A percentile compares a stretch with the other conserved stretches of the same genome.
Conservation (phyloP, 2,888 invertebrate species). For the Cylloceria caligata region DNA sequence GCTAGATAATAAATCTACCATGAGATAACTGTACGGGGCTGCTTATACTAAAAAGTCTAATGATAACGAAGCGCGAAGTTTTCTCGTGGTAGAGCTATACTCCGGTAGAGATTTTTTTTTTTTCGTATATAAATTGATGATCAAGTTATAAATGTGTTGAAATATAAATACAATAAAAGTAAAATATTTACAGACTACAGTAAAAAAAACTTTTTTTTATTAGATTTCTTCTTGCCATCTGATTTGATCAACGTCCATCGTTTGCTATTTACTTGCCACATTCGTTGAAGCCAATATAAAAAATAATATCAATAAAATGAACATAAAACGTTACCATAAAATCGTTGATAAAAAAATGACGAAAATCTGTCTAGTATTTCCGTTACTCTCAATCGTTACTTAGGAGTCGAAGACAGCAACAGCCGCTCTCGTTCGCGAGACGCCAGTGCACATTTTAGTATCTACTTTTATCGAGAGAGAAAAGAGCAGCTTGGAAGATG, state of each 20-base stretch:
- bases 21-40: too few relatives aligned
- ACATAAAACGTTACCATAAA: not conserved
- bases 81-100: too few relatives aligned
- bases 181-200: too few relatives aligned
- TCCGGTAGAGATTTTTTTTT: too few relatives aligned
- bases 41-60: too few relatives aligned
- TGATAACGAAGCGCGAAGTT: too few relatives aligned
- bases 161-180: too few relatives aligned
- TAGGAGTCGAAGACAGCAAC: slow-evolving; percentile 35
- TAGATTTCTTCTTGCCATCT: not conserved
- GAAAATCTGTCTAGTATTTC: not conserved
- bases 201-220: too few relatives aligned
- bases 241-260: not conserved
- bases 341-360: slow-evolving; percentile 12
- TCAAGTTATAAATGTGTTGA: too few relatives aligned
- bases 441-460: slow-evolving; percentile 47
- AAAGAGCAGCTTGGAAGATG: slow-evolving; percentile 33
- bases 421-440: slow-evolving; percentile 20
- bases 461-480: slow-evolving; percentile 57
- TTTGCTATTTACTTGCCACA: not conserved
- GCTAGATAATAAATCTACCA: too few relatives aligned
- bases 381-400: not conserved
- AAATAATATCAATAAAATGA: slow-evolving; percentile 1
- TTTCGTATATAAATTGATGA: too few relatives aligned
- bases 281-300: not conserved